Evolutionary conservation across 2,888 invertebrate genomes (phyloP).

Genomic region (Eristalinus sepulchralis): DNA sequence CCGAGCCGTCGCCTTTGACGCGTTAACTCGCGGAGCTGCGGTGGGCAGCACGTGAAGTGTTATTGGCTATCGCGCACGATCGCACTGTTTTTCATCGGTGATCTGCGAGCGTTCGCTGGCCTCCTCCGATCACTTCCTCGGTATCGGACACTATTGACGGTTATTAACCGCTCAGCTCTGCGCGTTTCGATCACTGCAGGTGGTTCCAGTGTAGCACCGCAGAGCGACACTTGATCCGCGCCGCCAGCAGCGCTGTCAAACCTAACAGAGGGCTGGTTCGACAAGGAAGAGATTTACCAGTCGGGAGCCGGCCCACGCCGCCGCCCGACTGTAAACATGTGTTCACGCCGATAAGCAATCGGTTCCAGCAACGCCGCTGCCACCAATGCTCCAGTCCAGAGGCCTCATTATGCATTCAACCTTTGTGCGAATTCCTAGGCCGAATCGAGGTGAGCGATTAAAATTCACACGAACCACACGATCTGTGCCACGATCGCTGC

Average conservation of each 20-base stretch:
- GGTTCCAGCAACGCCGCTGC: conserved; percentile 1
- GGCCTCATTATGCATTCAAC: conserved; percentile 65
- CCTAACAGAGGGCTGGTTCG: conserved; percentile 41
- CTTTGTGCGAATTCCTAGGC: conserved; percentile 64
- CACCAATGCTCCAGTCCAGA: conserved; percentile 6
- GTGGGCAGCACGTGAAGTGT: conserved; percentile 43
- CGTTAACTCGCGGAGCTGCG: conserved; percentile 11
- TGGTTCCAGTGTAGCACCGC: conserved; percentile 24
- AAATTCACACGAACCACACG: conserved; percentile 62
- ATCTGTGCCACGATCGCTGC: conserved; percentile 36
- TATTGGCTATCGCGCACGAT: conserved; percentile 66
- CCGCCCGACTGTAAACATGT: conserved; percentile 47
- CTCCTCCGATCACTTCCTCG: not conserved
- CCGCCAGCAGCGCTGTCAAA: conserved; percentile 38
- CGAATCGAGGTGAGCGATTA: conserved; percentile 55
- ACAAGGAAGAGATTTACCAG: conserved; percentile 6
- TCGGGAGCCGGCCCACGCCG: conserved; percentile 34
- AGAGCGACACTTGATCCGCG: conserved; percentile 45
- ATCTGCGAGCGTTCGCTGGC: conserved; percentile 23
- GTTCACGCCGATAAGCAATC: conserved; percentile 51
- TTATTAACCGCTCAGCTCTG: conserved; percentile 47
- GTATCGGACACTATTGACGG: conserved; percentile 29
- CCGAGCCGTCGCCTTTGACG: conserved; percentile 42
- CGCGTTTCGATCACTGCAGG: conserved; percentile 58
- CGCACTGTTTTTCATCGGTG: conserved; percentile 58